phyloP scores from a whole-genome alignment of 2,888 invertebrate genomes.

The Caenorhabditis drosophilae region DNA sequence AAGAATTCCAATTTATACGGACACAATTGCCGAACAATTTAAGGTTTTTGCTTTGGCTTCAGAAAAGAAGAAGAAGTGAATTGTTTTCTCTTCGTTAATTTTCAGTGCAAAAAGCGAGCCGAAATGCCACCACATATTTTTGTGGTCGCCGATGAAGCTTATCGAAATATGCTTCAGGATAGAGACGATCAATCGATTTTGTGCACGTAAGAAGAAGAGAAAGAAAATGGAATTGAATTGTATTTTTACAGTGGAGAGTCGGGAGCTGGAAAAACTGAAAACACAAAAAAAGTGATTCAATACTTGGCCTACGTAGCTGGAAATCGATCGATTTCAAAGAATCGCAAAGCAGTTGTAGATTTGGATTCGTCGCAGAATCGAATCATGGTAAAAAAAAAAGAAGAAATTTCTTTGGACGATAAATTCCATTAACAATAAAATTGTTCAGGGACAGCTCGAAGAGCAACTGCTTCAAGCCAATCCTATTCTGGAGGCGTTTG shows the following conservation, averaged over 20 bases:
- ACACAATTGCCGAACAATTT: conserved; percentile 98
- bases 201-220: conserved; percentile 79
- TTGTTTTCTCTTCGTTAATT: not conserved
- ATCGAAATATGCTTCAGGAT: conserved; percentile 99
- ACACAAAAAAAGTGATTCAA: conserved; percentile 99
- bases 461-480: conserved; percentile 98
- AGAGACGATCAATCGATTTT: conserved; percentile 98
- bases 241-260: conserved; percentile 82
- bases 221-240: not conserved
- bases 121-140: conserved; percentile 99
- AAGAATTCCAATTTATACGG: conserved; percentile 96
- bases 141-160: conserved; percentile 98
- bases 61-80: not conserved
- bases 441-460: conserved; percentile 96
- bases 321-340: conserved; percentile 69
- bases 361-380: conserved; percentile 39
- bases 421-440: too few relatives aligned
- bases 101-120: conserved; percentile 76
- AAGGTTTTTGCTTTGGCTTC: conserved; percentile 73
- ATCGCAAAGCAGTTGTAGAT: conserved; percentile 26
- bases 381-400: conserved; percentile 13
- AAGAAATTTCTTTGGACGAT: not conserved
- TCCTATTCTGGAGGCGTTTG: conserved; percentile 98
- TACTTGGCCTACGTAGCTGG: conserved; percentile 99
- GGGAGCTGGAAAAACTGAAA: conserved; percentile 99